Conservation (phyloP, 2,797 vertebrate genomes). For the Myotis findleyi region DNA sequence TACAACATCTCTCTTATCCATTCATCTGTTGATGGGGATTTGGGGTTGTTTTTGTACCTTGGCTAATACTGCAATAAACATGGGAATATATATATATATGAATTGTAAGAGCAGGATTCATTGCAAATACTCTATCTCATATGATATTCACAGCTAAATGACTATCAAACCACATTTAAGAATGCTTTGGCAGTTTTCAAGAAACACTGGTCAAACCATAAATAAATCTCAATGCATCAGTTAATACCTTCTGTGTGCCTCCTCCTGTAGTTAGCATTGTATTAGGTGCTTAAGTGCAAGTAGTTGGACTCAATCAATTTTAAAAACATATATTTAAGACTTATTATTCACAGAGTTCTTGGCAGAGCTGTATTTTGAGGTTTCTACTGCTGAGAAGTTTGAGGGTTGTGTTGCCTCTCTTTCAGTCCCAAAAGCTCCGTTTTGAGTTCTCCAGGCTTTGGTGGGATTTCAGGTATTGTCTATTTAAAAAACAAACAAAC, state of each 20-base stretch:
- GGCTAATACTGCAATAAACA: neutral
- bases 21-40: neutral
- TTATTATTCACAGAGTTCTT: slow-evolving; percentile 33
- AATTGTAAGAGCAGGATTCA: neutral
- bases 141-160: neutral
- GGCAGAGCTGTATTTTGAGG: neutral
- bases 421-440: slow-evolving; percentile 94
- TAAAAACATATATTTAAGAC: slow-evolving; percentile 23
- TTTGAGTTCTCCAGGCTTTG: slow-evolving; percentile 94
- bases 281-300: neutral
- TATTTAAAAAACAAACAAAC: slow-evolving; percentile 72
- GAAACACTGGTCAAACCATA: neutral
- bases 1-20: neutral
- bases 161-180: neutral
- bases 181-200: slow-evolving; percentile 4
- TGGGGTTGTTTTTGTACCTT: neutral
- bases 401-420: slow-evolving; percentile 69
- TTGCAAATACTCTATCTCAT: neutral
- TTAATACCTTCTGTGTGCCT: neutral
- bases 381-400: slow-evolving; percentile 77
- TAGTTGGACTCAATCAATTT: slow-evolving; percentile 10
- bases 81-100: neutral
- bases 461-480: slow-evolving; percentile 95
- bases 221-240: neutral
- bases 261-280: neutral